These are phyloP conservation scores for Carcina quercana DNA, from an alignment of 2,888 invertebrate genomes.

Conservation along the genomic window DNA sequence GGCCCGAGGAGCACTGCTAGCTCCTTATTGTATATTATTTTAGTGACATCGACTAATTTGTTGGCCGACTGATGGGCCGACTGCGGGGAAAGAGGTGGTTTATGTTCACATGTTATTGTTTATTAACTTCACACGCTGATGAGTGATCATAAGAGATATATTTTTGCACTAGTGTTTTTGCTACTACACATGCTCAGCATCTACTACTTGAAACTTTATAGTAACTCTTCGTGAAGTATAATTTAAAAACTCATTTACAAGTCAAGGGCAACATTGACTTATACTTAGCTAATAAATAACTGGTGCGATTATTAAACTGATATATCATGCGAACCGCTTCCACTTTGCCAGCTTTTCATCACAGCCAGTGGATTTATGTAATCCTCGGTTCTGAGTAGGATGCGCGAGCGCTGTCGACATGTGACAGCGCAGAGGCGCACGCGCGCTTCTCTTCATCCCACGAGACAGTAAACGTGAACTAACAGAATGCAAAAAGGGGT, in stretches of 20 bases:
- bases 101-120: constrained; percentile 48
- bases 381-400: constrained; percentile 37
- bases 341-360: constrained; percentile 59
- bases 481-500: no score
- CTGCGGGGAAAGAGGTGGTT: constrained; percentile 59
- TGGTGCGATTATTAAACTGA: no score
- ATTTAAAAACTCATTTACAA: no score
- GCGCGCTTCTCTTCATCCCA: constrained; percentile 40
- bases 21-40: constrained; percentile 70
- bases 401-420: constrained; percentile 33
- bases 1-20: constrained; percentile 46
- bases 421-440: constrained; percentile 33
- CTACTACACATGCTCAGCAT: no score
- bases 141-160: no score
- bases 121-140: no score
- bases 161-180: no score
- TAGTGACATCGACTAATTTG: constrained; percentile 73
- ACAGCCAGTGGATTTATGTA: constrained; percentile 56
- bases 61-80: constrained; percentile 69
- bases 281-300: no score
- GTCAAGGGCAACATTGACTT: no score
- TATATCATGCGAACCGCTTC: no score
- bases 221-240: no score
- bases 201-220: no score
- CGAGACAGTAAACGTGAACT: constrained; percentile 13